phyloP scores from a whole-genome alignment of 2,797 vertebrate species.

The Enoplosus armatus region DNA sequence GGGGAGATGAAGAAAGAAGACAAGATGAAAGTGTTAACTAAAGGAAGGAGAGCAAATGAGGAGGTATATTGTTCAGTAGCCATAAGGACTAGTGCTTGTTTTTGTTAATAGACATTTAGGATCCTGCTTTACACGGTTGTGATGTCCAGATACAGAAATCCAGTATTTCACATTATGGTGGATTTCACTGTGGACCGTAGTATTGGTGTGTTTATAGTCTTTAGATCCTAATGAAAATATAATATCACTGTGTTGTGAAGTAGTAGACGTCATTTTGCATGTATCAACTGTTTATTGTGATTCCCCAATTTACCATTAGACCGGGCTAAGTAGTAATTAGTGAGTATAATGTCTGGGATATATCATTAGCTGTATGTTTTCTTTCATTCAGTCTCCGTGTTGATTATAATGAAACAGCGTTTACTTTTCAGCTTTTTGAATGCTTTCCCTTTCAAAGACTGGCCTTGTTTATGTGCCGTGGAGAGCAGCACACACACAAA shows the following conservation, averaged over 20 bases:
- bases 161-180: neutral
- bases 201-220: constrained; percentile 26
- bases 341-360: constrained; percentile 13
- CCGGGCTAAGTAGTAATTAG: constrained; percentile 29
- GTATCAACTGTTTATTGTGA: constrained; percentile 37
- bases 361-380: constrained; percentile 33
- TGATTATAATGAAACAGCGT: constrained; percentile 26
- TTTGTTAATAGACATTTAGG: constrained; percentile 23
- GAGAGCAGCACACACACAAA: constrained; percentile 11
- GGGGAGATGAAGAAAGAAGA: constrained; percentile 58
- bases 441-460: constrained; percentile 26
- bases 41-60: constrained; percentile 57
- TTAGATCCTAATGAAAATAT: neutral
- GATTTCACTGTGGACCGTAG: neutral
- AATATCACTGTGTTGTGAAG: constrained; percentile 25
- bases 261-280: constrained; percentile 30
- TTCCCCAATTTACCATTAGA: constrained; percentile 17
- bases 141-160: constrained; percentile 24
- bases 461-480: constrained; percentile 40
- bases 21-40: constrained; percentile 52
- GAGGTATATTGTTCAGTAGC: constrained; percentile 72
- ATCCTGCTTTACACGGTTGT: constrained; percentile 1
- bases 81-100: constrained; percentile 51
- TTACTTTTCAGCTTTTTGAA: constrained; percentile 29
- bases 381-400: constrained; percentile 32